These are phyloP conservation scores for Oscheius sp. DNA, from an alignment of 2,888 invertebrate species.

Conservation along the genomic window DNA sequence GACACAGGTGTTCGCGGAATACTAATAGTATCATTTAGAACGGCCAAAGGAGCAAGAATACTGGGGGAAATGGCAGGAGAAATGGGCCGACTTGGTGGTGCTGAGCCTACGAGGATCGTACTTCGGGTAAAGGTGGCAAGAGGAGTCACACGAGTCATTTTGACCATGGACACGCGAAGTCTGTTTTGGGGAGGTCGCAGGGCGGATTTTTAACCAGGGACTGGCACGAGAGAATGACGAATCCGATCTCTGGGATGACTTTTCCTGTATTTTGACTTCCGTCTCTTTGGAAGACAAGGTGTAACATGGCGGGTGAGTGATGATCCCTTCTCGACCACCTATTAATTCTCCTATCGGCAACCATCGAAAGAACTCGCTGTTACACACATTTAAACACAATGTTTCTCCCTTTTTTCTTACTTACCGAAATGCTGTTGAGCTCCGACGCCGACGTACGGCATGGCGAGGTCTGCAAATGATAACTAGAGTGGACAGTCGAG, in stretches of 20 bases:
- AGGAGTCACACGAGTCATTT: slow-evolving; percentile 20
- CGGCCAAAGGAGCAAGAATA: slow-evolving; percentile 21
- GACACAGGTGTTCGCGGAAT: slow-evolving; percentile 6
- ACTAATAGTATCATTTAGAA: slow-evolving; percentile 28
- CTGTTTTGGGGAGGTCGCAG: background rate
- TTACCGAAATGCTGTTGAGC: slow-evolving; percentile 40
- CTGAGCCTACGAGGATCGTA: background rate
- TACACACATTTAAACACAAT: slow-evolving; percentile 2
- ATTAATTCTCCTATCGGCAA: slow-evolving; percentile 25
- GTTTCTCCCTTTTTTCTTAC: background rate
- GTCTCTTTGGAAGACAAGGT: slow-evolving; percentile 20
- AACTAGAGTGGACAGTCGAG: background rate
- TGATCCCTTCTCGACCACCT: slow-evolving; percentile 26
- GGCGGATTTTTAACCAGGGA: slow-evolving; percentile 10
- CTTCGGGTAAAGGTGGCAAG: background rate
- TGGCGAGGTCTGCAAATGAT: slow-evolving; percentile 4
- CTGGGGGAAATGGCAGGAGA: slow-evolving; percentile 8
- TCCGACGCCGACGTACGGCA: slow-evolving; percentile 59
- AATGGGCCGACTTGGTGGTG: background rate
- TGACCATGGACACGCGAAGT: background rate
- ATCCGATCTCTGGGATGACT: background rate
- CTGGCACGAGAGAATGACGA: background rate
- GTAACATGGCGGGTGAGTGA: slow-evolving; percentile 30
- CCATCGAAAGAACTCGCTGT: slow-evolving; percentile 6
- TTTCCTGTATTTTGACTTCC: slow-evolving; percentile 10